phyloP scores from a whole-genome alignment of 2,113 vertebrate genomes.

The Caranx ignobilis region DNA sequence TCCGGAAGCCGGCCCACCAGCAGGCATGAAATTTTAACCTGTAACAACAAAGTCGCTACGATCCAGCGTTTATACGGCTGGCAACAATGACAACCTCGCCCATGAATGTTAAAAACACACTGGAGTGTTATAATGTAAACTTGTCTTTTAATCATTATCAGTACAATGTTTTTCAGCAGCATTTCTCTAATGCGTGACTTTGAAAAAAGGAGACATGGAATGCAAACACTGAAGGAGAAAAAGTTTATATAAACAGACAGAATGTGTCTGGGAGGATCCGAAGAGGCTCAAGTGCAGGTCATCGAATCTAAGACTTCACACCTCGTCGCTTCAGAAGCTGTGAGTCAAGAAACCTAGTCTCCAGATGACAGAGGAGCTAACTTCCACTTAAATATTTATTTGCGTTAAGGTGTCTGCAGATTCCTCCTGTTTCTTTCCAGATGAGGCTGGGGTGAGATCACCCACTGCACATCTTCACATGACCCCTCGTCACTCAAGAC shows the following conservation, averaged over 20 bases:
- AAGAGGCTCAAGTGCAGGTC: conserved; percentile 49
- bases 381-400: conserved; percentile 73
- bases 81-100: conserved; percentile 51
- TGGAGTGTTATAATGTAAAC: conserved; percentile 19
- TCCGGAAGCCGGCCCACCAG: conserved; percentile 74
- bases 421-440: conserved; percentile 28
- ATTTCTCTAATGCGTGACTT: background rate
- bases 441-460: conserved; percentile 46
- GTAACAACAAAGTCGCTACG: conserved; percentile 73
- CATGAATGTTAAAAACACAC: conserved; percentile 42
- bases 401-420: conserved; percentile 50
- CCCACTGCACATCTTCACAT: conserved; percentile 69
- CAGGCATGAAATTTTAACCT: conserved; percentile 79
- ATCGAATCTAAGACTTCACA: conserved; percentile 59
- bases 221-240: conserved; percentile 21
- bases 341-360: conserved; percentile 39
- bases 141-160: conserved; percentile 27
- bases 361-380: conserved; percentile 53
- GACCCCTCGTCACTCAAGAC: conserved; percentile 64
- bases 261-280: conserved; percentile 5
- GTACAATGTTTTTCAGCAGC: conserved; percentile 1
- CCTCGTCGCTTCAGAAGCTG: conserved; percentile 48
- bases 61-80: conserved; percentile 54
- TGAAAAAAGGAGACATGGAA: conserved; percentile 17
- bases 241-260: conserved; percentile 4